Base-by-base conservation (phyloP, 1,140 invertebrate genomes). In the Drosophila rhopaloa region DNA sequence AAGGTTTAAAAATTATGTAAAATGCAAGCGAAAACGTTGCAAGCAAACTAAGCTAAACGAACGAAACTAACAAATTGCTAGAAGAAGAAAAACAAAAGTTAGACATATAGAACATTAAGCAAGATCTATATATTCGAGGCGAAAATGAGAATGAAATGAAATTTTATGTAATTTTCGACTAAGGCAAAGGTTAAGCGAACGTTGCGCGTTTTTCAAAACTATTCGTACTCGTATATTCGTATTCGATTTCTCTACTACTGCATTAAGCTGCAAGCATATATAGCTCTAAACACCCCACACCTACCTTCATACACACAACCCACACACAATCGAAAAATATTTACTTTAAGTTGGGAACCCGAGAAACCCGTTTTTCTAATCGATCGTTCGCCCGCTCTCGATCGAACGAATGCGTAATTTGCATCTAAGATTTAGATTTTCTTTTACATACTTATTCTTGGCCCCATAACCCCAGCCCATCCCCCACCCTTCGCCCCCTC, bases 101-200 rank as follows among this genome's bases (percentile, higher is more conserved):
- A 67, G 65, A 47, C 61, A 82, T 75, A 75, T 81, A 77, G 70
- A 58, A 68, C 85, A 53, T 57, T 85, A 84, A 77, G 63, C 46
- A 16, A 63, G 16, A 41, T 58, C 55, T 37, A 46, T 74, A 61
- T 68, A 74, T 76, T 58, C 60, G 50, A 56, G 38, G 37, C 46
- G 29, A 48, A 75, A 55, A 63, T 57, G 54, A 47, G 48, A 76
- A 66, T 57, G 67, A 77, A 65, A 71, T 55, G 66, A 68, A 61
- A 77, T 73, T 81, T 76, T 86, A 83, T 83, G 82, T 88, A 83
- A 88, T 88, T 86, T 86, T 86, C 73, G 83, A 82, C 75, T 86
- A 88, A 86, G 76, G 58, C 51, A 79, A 70, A 66, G 59, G 73
- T 88, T 88, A 79, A 79, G 81, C 81, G 79, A 85, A 68, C 46